phyloP scores from a whole-genome alignment of 2,113 vertebrate species.

The Charina bottae region DNA sequence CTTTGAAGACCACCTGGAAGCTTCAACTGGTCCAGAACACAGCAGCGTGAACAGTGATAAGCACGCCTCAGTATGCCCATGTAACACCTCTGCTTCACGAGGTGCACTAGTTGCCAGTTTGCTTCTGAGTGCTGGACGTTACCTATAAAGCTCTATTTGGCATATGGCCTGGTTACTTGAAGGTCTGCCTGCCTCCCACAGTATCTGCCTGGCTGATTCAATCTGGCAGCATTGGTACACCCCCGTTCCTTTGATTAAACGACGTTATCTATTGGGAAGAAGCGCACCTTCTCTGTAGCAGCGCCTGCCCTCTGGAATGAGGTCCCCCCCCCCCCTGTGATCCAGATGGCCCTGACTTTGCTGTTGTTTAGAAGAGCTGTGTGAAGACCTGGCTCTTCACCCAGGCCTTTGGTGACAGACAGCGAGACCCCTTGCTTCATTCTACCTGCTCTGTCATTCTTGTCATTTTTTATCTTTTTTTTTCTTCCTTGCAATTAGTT shows the following conservation, averaged over 20 bases:
- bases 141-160: not conserved
- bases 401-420: not conserved
- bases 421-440: not conserved
- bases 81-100: not conserved
- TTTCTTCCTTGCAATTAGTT: not conserved
- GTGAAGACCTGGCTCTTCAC: not conserved
- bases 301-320: not conserved
- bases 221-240: not conserved
- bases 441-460: not conserved
- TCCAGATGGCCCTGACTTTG: not conserved
- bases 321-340: not conserved
- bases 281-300: not conserved
- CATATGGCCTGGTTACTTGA: not conserved
- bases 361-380: not conserved
- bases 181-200: not conserved
- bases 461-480: not conserved
- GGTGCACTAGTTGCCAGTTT: not conserved
- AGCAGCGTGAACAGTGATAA: no score
- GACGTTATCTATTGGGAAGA: not conserved
- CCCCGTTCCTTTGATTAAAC: not conserved
- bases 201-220: not conserved
- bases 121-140: not conserved
- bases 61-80: not conserved
- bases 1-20: no score
- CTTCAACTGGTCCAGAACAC: no score